Conservation (phyloP, 2,888 invertebrate species). For the Trichopria drosophilae region DNA sequence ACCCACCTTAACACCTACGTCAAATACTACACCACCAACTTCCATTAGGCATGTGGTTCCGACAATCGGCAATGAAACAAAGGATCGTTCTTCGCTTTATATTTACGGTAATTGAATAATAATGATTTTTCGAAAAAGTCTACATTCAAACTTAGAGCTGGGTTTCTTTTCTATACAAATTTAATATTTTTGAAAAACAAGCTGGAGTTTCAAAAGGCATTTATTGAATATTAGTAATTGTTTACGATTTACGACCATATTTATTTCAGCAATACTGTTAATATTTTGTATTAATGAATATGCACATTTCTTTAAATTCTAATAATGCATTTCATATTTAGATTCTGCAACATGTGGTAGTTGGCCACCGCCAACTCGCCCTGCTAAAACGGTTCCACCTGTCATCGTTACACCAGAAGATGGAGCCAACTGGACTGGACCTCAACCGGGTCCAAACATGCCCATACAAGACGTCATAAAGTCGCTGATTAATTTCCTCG, state of each 20-base stretch:
- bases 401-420: constrained; percentile 66
- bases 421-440: constrained; percentile 51
- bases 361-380: constrained; percentile 48
- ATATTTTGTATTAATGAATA: no score
- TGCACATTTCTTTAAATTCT: no score
- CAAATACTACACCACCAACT: background rate
- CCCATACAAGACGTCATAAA: constrained; percentile 84
- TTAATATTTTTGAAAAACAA: constrained; percentile 5
- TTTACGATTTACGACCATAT: background rate
- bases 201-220: background rate
- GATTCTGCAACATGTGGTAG: constrained; percentile 34
- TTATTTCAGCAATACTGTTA: no score
- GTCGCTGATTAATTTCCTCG: constrained; percentile 86
- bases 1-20: constrained; percentile 40
- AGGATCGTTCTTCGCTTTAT: constrained; percentile 20
- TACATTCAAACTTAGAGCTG: background rate
- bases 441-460: constrained; percentile 69
- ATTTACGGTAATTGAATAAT: constrained; percentile 20
- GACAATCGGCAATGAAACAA: constrained; percentile 21
- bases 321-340: constrained; percentile 20
- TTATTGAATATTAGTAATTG: background rate
- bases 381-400: constrained; percentile 58
- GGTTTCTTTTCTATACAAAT: background rate
- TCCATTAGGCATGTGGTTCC: constrained; percentile 26
- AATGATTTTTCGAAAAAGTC: background rate